Base-by-base conservation (phyloP, 2,888 invertebrate species). In the Eupsilia transversa region DNA sequence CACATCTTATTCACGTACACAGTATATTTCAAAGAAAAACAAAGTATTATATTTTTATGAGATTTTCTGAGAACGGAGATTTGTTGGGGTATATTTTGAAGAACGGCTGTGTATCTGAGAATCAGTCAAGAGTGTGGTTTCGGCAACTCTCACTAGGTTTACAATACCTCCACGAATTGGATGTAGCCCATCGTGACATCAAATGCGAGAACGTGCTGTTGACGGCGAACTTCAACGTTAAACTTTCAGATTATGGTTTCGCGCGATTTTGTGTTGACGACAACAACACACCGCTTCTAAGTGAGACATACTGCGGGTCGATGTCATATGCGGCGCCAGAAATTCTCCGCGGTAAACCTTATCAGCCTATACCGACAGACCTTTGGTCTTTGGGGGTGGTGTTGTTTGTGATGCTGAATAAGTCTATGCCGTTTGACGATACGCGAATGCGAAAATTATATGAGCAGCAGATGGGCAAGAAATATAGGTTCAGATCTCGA, bases 251-350 rank as follows among this genome's bases (percentile, higher is more conserved):
- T 94, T 98, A 98, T 91, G 98, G 98, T 3, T 98, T 98, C 90
- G 97, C 98, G 0, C 96, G 96, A 56, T 91, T 93, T 65, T 94
- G 95, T 72, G 87, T 96, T 10, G 94, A 96, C 77, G 92, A 94
- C 1, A 88, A 91, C 20, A 93, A 94, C 43, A 89, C 93, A 74
- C 92, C 94, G 14, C 89, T 97, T 35, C 91, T 97, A 60, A 98
- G 98, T 87, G 97, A 97, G 85, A 98, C 98, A 0, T 98, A 98
- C 89, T 99, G 98, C 90, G 99, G 98, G 9, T 98, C 98, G 14
- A 97, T 98, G 88, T 98, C 98, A 1, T 99, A 99, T 91, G 98
- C 98, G 0, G 98, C 99, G 0, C 98, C 99, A 0, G 99, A 99
- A 94, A 97, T 99, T 72, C 95, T 99, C 10, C 97, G 97, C 77